phyloP scores from a whole-genome alignment of 2,797 vertebrate genomes.

The Menidia menidia region DNA sequence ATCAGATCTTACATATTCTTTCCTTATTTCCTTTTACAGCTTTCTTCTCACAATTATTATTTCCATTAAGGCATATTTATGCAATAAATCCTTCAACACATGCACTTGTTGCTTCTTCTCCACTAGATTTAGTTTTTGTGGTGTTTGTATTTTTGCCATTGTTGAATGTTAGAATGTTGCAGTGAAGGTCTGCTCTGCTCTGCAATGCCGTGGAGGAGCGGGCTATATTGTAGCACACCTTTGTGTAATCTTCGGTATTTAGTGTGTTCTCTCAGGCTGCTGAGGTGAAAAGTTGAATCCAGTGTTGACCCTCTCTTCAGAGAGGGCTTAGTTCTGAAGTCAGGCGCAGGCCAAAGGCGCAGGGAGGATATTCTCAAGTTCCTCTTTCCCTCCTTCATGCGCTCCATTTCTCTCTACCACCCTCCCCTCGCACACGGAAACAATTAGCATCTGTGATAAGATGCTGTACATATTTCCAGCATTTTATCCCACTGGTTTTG shows the following conservation, averaged over 20 bases:
- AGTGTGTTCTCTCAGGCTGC: constrained; percentile 71
- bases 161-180: constrained; percentile 35
- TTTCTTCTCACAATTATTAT: not conserved
- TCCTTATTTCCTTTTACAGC: too few relatives aligned
- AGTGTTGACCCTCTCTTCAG: constrained; percentile 79
- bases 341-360: constrained; percentile 74
- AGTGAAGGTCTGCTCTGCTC: constrained; percentile 20
- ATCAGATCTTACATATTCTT: too few relatives aligned
- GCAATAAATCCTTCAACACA: not conserved
- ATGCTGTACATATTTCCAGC: constrained; percentile 79
- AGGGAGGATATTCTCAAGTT: constrained; percentile 82
- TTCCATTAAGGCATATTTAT: not conserved
- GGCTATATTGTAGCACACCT: constrained; percentile 54
- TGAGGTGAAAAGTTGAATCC: constrained; percentile 83
- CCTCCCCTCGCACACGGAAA: constrained; percentile 73
- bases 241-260: constrained; percentile 70
- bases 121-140: not conserved
- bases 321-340: constrained; percentile 77
- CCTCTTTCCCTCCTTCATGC: constrained; percentile 67
- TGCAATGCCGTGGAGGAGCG: constrained; percentile 32
- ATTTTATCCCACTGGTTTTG: constrained; percentile 75
- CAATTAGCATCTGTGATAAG: constrained; percentile 83
- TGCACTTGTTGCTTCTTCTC: not conserved
- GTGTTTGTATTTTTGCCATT: not conserved
- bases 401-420: constrained; percentile 44